These are phyloP conservation scores for Drosophila kanapiae DNA, from an alignment of 1,140 invertebrate genomes.

Conservation along the genomic window DNA sequence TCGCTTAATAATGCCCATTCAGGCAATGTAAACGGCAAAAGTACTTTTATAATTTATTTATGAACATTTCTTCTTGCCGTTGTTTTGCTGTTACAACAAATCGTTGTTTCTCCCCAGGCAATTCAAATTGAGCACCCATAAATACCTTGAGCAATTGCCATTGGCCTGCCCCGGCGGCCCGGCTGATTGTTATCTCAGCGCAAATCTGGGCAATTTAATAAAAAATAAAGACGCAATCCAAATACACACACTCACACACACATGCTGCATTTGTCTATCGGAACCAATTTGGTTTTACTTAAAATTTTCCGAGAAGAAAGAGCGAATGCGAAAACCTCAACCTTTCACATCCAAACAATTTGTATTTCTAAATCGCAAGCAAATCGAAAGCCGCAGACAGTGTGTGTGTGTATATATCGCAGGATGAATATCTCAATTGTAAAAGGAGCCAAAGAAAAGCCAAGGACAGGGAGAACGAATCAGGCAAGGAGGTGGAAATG, in stretches of 20 bases:
- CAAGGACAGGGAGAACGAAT: slow-evolving; percentile 14
- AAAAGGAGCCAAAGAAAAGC: slow-evolving; percentile 7
- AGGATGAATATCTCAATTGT: slow-evolving; percentile 38
- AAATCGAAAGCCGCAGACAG: slow-evolving; percentile 57
- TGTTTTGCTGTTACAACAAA: slow-evolving; percentile 12
- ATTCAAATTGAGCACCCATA: slow-evolving; percentile 44
- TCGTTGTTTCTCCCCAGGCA: slow-evolving; percentile 5
- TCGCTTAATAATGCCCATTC: slow-evolving; percentile 20
- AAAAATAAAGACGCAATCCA: slow-evolving; percentile 57
- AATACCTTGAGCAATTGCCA: slow-evolving; percentile 36
- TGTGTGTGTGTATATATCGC: slow-evolving; percentile 24
- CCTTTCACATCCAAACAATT: slow-evolving; percentile 36
- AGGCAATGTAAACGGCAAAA: slow-evolving; percentile 25
- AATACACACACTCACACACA: background rate
- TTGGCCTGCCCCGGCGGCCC: slow-evolving; percentile 3
- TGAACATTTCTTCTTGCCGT: slow-evolving; percentile 14
- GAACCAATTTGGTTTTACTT: slow-evolving; percentile 64
- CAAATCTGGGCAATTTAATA: slow-evolving; percentile 74
- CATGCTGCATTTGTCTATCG: slow-evolving; percentile 39
- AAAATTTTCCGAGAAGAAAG: slow-evolving; percentile 36
- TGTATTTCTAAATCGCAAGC: slow-evolving; percentile 63
- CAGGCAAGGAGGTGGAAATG: background rate
- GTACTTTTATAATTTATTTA: slow-evolving; percentile 43
- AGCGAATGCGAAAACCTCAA: slow-evolving; percentile 22
- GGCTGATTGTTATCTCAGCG: slow-evolving; percentile 52